Evolutionary conservation across 2,888 invertebrate genomes (phyloP), one percentile per base, ranked within the genome.

Genomic region (Drosophila limbata): DNA sequence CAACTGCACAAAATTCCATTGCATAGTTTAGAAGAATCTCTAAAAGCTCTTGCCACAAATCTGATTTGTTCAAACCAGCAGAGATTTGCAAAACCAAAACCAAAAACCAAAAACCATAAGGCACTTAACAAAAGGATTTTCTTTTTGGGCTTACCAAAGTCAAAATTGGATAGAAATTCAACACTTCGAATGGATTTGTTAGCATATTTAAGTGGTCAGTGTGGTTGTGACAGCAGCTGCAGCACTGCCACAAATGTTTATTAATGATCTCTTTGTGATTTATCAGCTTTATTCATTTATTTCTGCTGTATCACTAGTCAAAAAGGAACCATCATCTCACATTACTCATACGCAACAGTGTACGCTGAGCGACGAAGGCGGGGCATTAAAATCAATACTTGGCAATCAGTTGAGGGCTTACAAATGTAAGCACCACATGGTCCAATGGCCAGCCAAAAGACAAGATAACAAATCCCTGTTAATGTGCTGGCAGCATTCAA

Each of bases 371-470:
- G 21, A 6, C 13, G 17, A 5, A 15, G 17, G 25, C 4, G 45
- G 3, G 37, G 39, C 42, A 68, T 28, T 45, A 60, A 83, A 85
- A 89, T 88, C 89, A 81, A 88, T 85, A 77, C 69, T 69, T 25
- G 67, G 74, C 78, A 83, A 83, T 83, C 82, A 79, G 77, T 71
- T 68, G 69, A 65, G 60, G 69, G 65, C 73, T 87, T 83, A 87
- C 57, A 78, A 68, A 59, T 78, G 81, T 86, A 71, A 84, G 79
- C 79, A 66, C 66, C 84, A 61, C 84, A 71, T 57, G 79, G 73
- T 51, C 67, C 73, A 82, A 59, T 69, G 77, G 44, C 70, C 52
- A 68, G 67, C 53, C 50, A 63, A 73, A 69, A 72, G 78, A 69
- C 68, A 66, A 59, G 69, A 50, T 69, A 57, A 59, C 69, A 82